phyloP scores from a whole-genome alignment of 2,113 vertebrate species.

The Ochotona princeps region DNA sequence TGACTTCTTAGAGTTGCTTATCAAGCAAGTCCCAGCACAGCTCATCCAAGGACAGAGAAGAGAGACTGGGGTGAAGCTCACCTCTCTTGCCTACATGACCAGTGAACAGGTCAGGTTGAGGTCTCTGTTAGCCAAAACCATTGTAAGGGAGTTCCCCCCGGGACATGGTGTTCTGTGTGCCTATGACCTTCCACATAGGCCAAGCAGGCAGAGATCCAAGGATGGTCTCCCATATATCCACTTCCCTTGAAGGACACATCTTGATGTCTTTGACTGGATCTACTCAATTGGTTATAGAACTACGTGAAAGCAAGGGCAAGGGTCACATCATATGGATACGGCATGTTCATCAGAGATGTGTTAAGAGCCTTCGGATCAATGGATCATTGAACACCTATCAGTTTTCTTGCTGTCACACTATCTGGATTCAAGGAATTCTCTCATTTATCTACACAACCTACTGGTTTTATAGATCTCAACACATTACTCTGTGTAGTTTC shows the following conservation, averaged over 20 bases:
- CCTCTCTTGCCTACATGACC: no score
- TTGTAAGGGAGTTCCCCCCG: no score
- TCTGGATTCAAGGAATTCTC: not conserved
- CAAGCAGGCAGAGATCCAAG: no score
- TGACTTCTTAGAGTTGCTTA: no score
- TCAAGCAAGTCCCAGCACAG: no score
- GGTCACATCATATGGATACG: not conserved
- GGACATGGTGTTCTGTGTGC: no score
- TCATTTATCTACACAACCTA: not conserved
- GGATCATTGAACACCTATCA: not conserved
- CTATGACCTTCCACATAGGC: no score
- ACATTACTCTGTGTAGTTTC: not conserved
- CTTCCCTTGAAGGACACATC: not conserved
- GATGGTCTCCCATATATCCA: no score
- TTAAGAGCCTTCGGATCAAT: not conserved
- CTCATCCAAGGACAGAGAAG: no score
- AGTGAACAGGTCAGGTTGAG: no score
- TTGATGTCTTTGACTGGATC: not conserved
- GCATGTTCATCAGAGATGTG: not conserved
- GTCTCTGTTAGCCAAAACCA: no score
- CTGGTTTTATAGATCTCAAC: not conserved
- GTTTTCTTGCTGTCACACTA: not conserved
- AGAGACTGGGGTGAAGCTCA: no score
- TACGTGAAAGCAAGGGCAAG: not conserved
- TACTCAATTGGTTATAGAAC: not conserved